Percentiles rank a stretch among this genome's conserved stretches.
These are phyloP conservation scores for Mantis religiosa DNA, from an alignment of 2,888 invertebrate species.

Conservation along the genomic window DNA sequence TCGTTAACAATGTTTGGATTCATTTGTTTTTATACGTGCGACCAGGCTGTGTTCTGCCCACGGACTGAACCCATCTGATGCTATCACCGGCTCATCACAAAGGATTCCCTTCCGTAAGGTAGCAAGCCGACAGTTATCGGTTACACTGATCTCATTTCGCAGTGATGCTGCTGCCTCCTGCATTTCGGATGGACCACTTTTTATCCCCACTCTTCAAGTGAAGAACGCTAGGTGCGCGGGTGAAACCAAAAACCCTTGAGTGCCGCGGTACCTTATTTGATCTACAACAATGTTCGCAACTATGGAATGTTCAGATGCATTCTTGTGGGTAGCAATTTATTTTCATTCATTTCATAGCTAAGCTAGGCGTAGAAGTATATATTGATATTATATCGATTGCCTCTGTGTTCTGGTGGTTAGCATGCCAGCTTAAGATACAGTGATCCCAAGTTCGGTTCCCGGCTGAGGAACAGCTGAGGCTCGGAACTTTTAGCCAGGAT, in stretches of 20 bases:
- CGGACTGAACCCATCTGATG: neutral
- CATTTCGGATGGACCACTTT: slow-evolving; percentile 14
- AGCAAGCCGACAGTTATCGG: neutral
- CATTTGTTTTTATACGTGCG: neutral
- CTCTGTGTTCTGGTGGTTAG: too few relatives aligned
- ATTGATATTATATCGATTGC: too few relatives aligned
- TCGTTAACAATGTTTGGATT: too few relatives aligned
- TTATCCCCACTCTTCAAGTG: neutral
- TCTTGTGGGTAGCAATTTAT: too few relatives aligned
- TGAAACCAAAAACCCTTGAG: neutral
- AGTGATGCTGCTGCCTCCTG: slow-evolving; percentile 6
- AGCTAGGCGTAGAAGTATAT: too few relatives aligned
- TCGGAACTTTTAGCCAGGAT: too few relatives aligned
- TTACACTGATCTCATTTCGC: slow-evolving; percentile 1
- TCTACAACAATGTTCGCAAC: neutral
- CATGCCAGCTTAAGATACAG: too few relatives aligned
- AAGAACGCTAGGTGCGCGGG: neutral
- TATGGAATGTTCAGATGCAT: too few relatives aligned
- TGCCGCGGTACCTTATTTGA: neutral
- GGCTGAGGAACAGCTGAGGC: too few relatives aligned
- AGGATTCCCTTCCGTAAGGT: neutral
- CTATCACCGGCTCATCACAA: neutral
- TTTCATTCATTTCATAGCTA: too few relatives aligned
- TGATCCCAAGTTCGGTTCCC: too few relatives aligned
- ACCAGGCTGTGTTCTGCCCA: neutral